Conservation (phyloP, 2,888 invertebrate species). For the Drosophila stalkeri region DNA sequence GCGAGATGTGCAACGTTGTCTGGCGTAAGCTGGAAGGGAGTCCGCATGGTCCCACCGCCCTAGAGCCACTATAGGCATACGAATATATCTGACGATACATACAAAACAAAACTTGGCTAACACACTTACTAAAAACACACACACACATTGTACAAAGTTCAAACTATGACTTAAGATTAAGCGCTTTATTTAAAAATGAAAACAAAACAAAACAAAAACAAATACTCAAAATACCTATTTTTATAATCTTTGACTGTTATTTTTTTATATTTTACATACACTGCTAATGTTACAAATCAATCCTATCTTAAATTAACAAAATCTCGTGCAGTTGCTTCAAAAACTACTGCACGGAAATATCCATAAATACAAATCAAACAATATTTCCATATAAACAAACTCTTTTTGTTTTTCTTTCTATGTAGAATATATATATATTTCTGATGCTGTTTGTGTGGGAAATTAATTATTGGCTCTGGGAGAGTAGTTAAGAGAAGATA, state of each 20-base stretch:
- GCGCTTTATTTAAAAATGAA: conserved; percentile 55
- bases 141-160: conserved; percentile 73
- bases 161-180: conserved; percentile 71
- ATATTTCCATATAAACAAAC: conserved; percentile 52
- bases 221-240: conserved; percentile 67
- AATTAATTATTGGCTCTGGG: too few species aligned
- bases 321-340: conserved; percentile 16
- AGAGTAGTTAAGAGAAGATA: too few species aligned
- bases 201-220: background rate
- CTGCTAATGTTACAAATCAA: conserved; percentile 35
- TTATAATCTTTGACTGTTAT: conserved; percentile 72
- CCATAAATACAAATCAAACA: conserved; percentile 60
- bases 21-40: conserved; percentile 96
- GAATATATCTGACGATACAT: conserved; percentile 21
- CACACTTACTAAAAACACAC: conserved; percentile 54
- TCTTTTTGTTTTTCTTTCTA: conserved; percentile 1
- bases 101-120: conserved; percentile 48
- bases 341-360: conserved; percentile 25
- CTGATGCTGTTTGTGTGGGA: background rate
- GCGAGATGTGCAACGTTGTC: conserved; percentile 98
- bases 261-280: conserved; percentile 49
- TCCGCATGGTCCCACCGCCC: conserved; percentile 86
- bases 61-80: conserved; percentile 80
- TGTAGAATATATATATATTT: background rate
- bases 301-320: conserved; percentile 36